Base-by-base conservation (phyloP, 2,113 vertebrate genomes). In the Condylura cristata region DNA sequence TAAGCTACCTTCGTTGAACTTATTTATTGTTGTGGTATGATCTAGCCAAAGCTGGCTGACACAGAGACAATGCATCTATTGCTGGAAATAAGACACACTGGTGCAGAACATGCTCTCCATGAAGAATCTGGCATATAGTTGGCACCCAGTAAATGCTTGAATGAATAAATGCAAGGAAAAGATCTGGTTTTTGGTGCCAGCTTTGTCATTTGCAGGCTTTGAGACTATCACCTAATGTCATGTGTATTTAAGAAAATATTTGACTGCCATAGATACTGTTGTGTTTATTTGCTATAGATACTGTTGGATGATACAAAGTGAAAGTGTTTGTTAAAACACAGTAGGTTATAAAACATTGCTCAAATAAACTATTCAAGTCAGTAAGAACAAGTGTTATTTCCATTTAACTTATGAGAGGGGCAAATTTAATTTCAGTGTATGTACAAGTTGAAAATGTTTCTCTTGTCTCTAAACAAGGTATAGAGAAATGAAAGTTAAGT, bases 381-480 rank as follows among this genome's bases (percentile, higher is more conserved):
- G n/a, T 61, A 51, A 39, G 16, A 61, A 72, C 10, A 44, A 80
- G 6, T 14, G 10, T 56, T 71, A 51, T 78, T 95, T 88, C 37
- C 58, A 28, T 39, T 5, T 13, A 26, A 58, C 48, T 71, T 65
- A 39, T 16, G 46, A 30, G 9, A 37, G 48, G 22, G 13, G 26
- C 8, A 51, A 17, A 37, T 37, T 63, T 18, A 26, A 63, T 86
- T 60, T 81, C 41, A 37, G 16, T 51, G 24, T 53, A 74, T 17
- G 58, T 13, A 51, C 66, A 76, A 46, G 20, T 61, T 84, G 61
- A 32, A 41, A 82, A 41, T 24, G 51, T 74, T 92, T 82, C 16
- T 79, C 44, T 95, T 83, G 53, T 44, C n/a, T 83, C 22, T 51
- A 56, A 95, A 39, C 3, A 83, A 92, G 37, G 63, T 51, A 70